Conservation (phyloP, 2,888 invertebrate genomes). For the Xestia xanthographa region DNA sequence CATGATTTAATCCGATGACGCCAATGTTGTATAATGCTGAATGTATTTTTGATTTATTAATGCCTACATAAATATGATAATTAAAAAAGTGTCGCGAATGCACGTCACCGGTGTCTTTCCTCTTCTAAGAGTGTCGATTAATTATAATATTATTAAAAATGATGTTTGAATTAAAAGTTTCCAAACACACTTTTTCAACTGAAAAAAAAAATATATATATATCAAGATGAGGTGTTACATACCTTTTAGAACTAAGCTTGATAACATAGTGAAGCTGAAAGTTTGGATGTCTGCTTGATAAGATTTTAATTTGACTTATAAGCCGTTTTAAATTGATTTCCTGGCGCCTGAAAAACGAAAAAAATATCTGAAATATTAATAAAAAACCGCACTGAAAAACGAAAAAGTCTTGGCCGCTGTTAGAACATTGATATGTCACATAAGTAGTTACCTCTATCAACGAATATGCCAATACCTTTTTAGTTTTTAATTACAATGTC, state of each 20-base stretch:
- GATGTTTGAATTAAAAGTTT: neutral
- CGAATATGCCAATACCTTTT: neutral
- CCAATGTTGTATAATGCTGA: conserved; percentile 32
- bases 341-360: neutral
- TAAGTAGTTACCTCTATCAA: neutral
- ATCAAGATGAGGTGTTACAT: neutral
- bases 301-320: neutral
- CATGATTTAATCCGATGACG: conserved; percentile 46
- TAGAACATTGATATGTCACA: neutral
- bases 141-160: neutral
- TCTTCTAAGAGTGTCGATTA: neutral
- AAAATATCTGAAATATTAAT: neutral
- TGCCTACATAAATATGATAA: neutral
- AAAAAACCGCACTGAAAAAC: neutral
- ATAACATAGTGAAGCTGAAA: neutral
- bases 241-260: neutral
- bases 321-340: neutral
- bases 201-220: neutral
- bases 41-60: conserved; percentile 1
- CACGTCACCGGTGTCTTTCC: neutral
- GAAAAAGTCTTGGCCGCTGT: neutral
- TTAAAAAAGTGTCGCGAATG: neutral
- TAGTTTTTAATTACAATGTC: conserved; percentile 8
- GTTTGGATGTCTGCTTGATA: neutral
- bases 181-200: neutral